Conservation (phyloP, 2,113 vertebrate species). For the Columbina picui region DNA sequence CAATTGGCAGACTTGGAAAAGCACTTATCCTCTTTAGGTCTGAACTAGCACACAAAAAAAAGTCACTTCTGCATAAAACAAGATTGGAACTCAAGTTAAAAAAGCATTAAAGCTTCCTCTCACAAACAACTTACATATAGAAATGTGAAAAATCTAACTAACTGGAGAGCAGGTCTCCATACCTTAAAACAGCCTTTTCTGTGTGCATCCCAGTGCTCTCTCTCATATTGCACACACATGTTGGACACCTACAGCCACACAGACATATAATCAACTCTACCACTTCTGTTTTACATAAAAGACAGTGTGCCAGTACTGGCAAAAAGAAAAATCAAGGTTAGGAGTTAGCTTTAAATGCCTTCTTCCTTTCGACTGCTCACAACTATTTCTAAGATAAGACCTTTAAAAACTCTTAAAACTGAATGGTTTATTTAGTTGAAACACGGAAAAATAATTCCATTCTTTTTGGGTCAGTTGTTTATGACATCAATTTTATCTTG, state of each 20-base stretch:
- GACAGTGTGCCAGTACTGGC: neutral
- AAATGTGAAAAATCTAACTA: neutral
- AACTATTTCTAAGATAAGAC: neutral
- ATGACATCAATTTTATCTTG: neutral
- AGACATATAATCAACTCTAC: neutral
- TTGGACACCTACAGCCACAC: neutral
- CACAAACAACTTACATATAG: rapidly evolving
- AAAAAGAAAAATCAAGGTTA: neutral
- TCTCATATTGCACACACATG: neutral
- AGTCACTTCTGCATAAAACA: neutral
- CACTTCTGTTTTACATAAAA: neutral
- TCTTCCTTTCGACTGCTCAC: neutral
- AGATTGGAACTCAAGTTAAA: neutral
- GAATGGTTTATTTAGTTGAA: neutral
- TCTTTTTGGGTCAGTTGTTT: neutral
- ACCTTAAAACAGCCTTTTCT: neutral
- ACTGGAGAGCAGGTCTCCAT: neutral
- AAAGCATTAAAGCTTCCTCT: neutral
- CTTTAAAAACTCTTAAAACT: neutral
- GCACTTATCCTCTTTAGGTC: neutral
- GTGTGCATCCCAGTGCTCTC: neutral
- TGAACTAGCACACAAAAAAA: neutral
- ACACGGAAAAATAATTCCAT: neutral
- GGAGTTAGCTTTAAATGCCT: neutral
- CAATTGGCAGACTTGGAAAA: neutral